A percentile compares a stretch with the other conserved stretches of the same genome.
Evolutionary conservation across 2,797 vertebrate genomes (phyloP).

Genomic region (Poeciliopsis paucimaculata): DNA sequence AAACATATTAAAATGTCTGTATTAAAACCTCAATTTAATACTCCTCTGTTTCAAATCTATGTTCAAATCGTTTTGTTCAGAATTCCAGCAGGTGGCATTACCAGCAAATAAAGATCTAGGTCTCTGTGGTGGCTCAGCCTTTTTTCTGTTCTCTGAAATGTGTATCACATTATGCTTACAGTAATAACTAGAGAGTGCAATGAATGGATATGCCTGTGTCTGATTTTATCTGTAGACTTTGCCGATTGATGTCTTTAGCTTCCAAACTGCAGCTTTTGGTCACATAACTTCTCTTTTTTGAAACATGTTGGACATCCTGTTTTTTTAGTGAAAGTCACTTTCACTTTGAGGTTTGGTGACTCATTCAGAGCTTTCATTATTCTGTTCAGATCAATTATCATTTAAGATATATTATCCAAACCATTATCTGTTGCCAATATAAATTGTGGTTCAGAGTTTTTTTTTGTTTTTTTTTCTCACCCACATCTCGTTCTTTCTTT

Average conservation of each 20-base stretch:
- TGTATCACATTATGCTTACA: not conserved
- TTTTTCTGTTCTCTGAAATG: not conserved
- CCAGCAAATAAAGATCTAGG: not conserved
- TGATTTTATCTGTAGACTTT: not conserved
- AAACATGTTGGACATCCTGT: not conserved
- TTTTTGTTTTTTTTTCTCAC: not conserved
- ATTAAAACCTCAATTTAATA: not conserved
- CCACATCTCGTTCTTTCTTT: not conserved
- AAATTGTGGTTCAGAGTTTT: not conserved
- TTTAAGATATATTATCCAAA: not conserved
- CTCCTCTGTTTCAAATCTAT: not conserved
- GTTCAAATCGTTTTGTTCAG: not conserved
- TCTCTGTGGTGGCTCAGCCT: not conserved
- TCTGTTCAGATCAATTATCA: not conserved
- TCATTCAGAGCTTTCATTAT: not conserved
- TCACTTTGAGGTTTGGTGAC: not conserved
- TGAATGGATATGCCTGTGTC: not conserved
- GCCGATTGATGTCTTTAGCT: not conserved
- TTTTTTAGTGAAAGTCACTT: not conserved
- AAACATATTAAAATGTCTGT: not conserved
- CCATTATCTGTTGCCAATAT: not conserved
- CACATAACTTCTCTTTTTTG: not conserved
- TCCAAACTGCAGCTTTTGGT: not conserved
- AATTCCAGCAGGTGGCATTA: conserved; percentile 41
- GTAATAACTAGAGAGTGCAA: not conserved